Conservation (phyloP, 2,113 vertebrate species). For the Mola mola region DNA sequence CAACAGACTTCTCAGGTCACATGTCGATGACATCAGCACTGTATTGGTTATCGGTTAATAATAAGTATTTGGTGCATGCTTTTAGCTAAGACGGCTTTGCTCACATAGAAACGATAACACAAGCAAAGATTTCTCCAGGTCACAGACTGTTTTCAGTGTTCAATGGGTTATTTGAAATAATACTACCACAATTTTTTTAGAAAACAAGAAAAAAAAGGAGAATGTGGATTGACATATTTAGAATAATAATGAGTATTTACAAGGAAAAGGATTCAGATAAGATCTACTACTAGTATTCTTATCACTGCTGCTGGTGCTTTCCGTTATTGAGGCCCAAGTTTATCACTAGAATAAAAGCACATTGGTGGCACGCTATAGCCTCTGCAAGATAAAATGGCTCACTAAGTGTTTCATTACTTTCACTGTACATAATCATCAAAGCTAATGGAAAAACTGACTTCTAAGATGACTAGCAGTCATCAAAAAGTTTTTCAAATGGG, state of each 20-base stretch:
- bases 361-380: too few relatives aligned
- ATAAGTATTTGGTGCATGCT: neutral
- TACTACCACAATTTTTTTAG: too few relatives aligned
- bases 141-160: neutral
- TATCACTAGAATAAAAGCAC: too few relatives aligned
- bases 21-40: conserved; percentile 1
- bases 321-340: too few relatives aligned
- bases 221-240: too few relatives aligned
- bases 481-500: conserved; percentile 1
- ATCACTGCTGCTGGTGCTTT: too few relatives aligned
- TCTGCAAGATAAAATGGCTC: conserved; percentile 1
- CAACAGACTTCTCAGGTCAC: neutral
- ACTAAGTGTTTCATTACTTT: conserved; percentile 15
- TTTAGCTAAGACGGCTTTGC: neutral
- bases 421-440: conserved; percentile 9
- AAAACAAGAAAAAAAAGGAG: too few relatives aligned
- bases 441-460: conserved; percentile 2
- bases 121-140: too few relatives aligned
- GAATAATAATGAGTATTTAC: too few relatives aligned
- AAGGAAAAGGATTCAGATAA: too few relatives aligned
- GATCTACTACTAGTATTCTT: too few relatives aligned
- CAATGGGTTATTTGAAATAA: too few relatives aligned
- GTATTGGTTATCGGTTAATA: neutral
- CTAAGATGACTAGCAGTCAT: conserved; percentile 5
- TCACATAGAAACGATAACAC: neutral